These are phyloP conservation scores for Cheilosia grossa DNA, from an alignment of 2,888 invertebrate species.

Conservation along the genomic window DNA sequence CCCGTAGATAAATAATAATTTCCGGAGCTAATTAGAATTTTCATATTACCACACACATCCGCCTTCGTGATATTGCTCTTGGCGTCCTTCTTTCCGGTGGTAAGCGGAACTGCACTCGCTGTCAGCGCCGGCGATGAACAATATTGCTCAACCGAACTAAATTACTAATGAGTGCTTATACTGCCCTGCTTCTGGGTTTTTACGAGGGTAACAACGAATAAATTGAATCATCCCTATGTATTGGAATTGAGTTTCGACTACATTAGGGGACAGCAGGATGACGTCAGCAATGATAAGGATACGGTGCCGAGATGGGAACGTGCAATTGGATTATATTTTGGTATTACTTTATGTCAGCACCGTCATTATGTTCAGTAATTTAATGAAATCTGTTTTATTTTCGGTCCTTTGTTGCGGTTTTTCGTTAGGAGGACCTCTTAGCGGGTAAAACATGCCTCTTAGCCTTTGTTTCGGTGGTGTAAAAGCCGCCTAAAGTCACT, in stretches of 20 bases:
- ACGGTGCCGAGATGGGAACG: slow-evolving; percentile 4
- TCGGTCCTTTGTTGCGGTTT: too few species aligned
- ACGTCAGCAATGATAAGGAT: neutral
- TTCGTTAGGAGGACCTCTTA: too few species aligned
- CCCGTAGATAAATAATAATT: slow-evolving; percentile 46
- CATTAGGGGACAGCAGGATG: slow-evolving; percentile 23
- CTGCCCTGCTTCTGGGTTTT: slow-evolving; percentile 6
- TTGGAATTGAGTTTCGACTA: slow-evolving; percentile 46
- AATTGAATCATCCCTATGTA: slow-evolving; percentile 61
- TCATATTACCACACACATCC: slow-evolving; percentile 14
- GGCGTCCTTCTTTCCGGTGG: slow-evolving; percentile 1
- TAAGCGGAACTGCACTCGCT: slow-evolving; percentile 3
- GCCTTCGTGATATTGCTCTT: neutral
- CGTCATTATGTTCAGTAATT: slow-evolving; percentile 51
- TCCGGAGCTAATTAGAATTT: slow-evolving; percentile 44
- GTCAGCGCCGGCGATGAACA: neutral
- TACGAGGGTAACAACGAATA: slow-evolving; percentile 36
- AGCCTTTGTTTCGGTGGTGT: too few species aligned
- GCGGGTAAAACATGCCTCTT: too few species aligned
- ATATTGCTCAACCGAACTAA: slow-evolving; percentile 13
- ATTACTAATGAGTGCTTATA: slow-evolving; percentile 27
- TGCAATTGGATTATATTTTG: slow-evolving; percentile 57
- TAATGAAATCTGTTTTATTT: slow-evolving; percentile 14
- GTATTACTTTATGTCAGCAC: slow-evolving; percentile 48
- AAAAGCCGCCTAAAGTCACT: too few species aligned